These are phyloP conservation scores for Drosophila incognita DNA, from an alignment of 2,888 invertebrate species.

Conservation along the genomic window DNA sequence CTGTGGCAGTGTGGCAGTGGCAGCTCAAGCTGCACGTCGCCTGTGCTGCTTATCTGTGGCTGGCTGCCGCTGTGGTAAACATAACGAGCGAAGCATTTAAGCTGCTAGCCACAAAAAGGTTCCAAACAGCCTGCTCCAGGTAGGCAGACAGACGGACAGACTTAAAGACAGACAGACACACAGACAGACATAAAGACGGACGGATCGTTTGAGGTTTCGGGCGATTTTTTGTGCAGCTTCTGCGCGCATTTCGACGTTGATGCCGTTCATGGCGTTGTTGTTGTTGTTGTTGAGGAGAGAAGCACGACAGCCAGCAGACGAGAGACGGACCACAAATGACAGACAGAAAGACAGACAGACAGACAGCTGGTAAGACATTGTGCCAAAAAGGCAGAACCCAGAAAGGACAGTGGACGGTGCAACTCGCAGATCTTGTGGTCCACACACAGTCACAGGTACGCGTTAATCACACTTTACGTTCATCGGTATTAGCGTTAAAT, in stretches of 20 bases:
- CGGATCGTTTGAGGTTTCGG: constrained; percentile 43
- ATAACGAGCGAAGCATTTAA: constrained; percentile 72
- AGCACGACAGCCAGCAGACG: constrained; percentile 2
- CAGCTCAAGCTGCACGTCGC: constrained; percentile 29
- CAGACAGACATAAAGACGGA: constrained; percentile 1
- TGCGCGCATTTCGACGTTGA: constrained; percentile 65
- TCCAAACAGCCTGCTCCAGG: constrained; percentile 24
- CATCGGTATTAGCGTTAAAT: constrained; percentile 42
- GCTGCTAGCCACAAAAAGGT: constrained; percentile 61
- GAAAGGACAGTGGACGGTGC: constrained; percentile 7
- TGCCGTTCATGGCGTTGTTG: constrained; percentile 23
- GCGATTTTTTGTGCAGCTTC: constrained; percentile 75
- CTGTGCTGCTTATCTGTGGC: constrained; percentile 42
- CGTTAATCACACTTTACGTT: constrained; percentile 73
- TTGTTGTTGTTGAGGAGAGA: constrained; percentile 9
- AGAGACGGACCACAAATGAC: constrained; percentile 3
- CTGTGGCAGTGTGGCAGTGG: constrained; percentile 10
- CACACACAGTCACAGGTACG: constrained; percentile 64
- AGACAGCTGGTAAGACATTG: constrained; percentile 27
- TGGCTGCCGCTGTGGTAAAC: constrained; percentile 43
- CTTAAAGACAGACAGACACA: background rate
- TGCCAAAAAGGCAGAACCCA: constrained; percentile 64
- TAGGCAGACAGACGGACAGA: constrained; percentile 19
- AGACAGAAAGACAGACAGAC: background rate
- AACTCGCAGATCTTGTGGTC: constrained; percentile 21